Conservation (phyloP, 2,888 invertebrate species). For the Sialis lutaria region DNA sequence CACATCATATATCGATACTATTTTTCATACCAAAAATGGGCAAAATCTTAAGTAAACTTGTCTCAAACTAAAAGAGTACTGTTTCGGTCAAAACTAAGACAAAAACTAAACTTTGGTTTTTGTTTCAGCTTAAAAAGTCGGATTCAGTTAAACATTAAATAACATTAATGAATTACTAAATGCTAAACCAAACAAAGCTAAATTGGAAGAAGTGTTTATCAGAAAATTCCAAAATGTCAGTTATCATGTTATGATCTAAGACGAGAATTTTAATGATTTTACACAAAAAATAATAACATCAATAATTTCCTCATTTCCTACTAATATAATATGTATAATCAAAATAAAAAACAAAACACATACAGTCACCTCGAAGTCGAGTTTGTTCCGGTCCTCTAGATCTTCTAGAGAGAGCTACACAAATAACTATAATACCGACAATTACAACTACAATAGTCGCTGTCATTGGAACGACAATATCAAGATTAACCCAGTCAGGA, state of each 20-base stretch:
- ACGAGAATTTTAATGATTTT: background rate
- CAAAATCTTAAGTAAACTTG: too few species aligned
- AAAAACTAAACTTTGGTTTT: too few species aligned
- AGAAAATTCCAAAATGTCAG: too few species aligned
- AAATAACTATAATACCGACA: slow-evolving; percentile 79
- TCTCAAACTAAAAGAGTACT: too few species aligned
- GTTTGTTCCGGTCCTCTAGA: slow-evolving; percentile 44
- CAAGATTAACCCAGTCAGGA: slow-evolving; percentile 74
- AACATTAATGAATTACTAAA: too few species aligned
- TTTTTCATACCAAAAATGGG: too few species aligned
- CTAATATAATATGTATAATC: background rate
- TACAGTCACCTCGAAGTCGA: slow-evolving; percentile 70
- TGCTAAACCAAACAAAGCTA: too few species aligned
- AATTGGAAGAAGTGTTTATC: too few species aligned
- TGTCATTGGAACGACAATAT: slow-evolving; percentile 77
- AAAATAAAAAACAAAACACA: slow-evolving; percentile 27
- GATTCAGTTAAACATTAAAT: too few species aligned
- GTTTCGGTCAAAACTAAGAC: too few species aligned
- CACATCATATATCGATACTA: too few species aligned
- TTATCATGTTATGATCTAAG: background rate
- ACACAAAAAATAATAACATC: background rate
- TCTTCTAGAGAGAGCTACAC: slow-evolving; percentile 70
- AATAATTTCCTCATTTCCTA: background rate
- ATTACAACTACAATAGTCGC: slow-evolving; percentile 81
- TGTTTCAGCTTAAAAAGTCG: too few species aligned